Evolutionary conservation across 2,113 vertebrate species (phyloP), one percentile per base, ranked within the genome.

Genomic region (Nansenia antarctica): DNA sequence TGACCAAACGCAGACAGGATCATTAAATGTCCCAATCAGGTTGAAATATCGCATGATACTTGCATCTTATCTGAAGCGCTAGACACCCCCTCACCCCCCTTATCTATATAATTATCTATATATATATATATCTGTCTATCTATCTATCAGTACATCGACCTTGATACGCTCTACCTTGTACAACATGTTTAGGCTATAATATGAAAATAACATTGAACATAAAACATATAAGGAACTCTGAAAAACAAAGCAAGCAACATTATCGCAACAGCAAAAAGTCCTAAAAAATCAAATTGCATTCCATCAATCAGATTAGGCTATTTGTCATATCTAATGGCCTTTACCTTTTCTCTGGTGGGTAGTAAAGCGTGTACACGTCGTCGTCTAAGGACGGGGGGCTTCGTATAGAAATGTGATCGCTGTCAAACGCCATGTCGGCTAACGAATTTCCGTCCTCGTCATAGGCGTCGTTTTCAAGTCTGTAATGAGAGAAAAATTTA

Each of bases 391-490:
- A 94, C 77, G 95, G 87, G 11, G 96, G 93, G 87, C 93, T 95
- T 75, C 93, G 93, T 69, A 93, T 90, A 32, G 94, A 90, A 15
- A 95, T 91, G 60, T 93, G 94, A 42, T 95, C 94, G 9, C 86
- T 85, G 55, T 95, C 94, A 8, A 95, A 96, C 45, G 92, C 91
- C 87, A 95, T 92, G 85, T 96, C 94, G 59, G 87, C 92, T 83
- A 96, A 90, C 5, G 92, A 91, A 81, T 94, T 95, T 52, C 95
- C 97, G 45, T 97, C 95, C 70, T 96, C 94, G 70, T 97, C 94
- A 83, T 97, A 98, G 42, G 92, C 92, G 80, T 95, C 93, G 79
- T 96, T 96, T 78, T 96, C 95, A 82, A 96, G 91, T 93, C 97
- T 98, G 92, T 22, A 77, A 84, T 55, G 72, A 20, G 69, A 70